Percentiles rank a stretch among this genome's conserved stretches.
These are phyloP conservation scores for Lerema accius DNA, from an alignment of 1,140 invertebrate species.

Conservation along the genomic window DNA sequence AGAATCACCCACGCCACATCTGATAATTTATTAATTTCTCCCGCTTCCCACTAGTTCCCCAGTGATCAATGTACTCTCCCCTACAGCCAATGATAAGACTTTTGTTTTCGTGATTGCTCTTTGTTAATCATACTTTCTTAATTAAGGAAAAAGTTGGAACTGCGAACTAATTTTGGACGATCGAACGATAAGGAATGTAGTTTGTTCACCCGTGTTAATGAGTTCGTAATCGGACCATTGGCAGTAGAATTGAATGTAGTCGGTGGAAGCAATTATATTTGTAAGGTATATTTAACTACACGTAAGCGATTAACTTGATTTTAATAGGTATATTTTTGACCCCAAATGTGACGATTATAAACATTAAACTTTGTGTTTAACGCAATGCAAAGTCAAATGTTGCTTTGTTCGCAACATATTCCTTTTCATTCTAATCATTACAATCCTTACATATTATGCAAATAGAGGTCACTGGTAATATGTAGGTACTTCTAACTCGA, in stretches of 20 bases:
- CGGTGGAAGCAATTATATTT: conserved; percentile 21
- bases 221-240: conserved; percentile 53
- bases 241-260: conserved; percentile 29
- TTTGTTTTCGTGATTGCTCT: conserved; percentile 78
- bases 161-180: conserved; percentile 66
- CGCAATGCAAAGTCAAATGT: no score
- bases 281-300: conserved; percentile 11
- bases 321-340: background rate
- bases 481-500: no score
- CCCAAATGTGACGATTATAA: no score
- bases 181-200: conserved; percentile 62
- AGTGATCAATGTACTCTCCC: conserved; percentile 66
- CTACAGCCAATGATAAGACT: conserved; percentile 69
- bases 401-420: no score
- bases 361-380: no score
- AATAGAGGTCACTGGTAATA: no score
- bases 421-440: no score
- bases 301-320: background rate
- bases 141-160: conserved; percentile 72
- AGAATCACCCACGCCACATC: conserved; percentile 38
- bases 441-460: no score
- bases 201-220: conserved; percentile 66
- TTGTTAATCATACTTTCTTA: conserved; percentile 81
- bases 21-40: conserved; percentile 79
- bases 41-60: conserved; percentile 65